Conservation (phyloP, 2,888 invertebrate genomes). For the Pachymerium ferrugineum region DNA sequence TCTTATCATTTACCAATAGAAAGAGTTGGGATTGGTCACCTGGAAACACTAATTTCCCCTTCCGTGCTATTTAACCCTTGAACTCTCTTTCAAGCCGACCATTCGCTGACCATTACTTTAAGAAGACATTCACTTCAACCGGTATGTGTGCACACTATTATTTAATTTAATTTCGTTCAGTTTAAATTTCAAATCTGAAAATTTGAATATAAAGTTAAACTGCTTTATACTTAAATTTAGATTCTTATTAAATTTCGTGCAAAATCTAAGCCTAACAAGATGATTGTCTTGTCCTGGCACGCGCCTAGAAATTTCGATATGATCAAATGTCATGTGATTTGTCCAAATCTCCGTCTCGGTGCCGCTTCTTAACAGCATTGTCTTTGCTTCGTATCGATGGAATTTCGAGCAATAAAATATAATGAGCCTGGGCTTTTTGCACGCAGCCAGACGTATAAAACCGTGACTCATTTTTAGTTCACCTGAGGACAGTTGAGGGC, state of each 20-base stretch:
- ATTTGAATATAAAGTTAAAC: too few species aligned
- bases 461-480: conserved; percentile 17
- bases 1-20: not conserved
- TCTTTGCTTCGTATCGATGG: conserved; percentile 23
- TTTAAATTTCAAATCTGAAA: too few species aligned
- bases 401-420: conserved; percentile 11
- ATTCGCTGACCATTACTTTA: too few species aligned
- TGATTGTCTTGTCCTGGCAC: not conserved
- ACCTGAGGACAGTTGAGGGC: conserved; percentile 27
- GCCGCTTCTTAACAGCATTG: not conserved
- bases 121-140: too few species aligned
- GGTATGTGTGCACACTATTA: too few species aligned
- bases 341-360: not conserved
- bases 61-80: not conserved
- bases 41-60: conserved; percentile 13
- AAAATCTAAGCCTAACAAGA: not conserved
- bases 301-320: not conserved
- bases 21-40: conserved; percentile 27
- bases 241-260: too few species aligned
- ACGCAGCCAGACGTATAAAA: not conserved
- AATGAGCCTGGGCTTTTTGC: not conserved
- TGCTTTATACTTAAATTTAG: too few species aligned
- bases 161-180: too few species aligned
- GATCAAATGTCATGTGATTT: not conserved
- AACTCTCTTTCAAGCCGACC: not conserved